These are phyloP conservation scores for Osmerus mordax DNA, from an alignment of 2,113 vertebrate genomes.

Conservation along the genomic window DNA sequence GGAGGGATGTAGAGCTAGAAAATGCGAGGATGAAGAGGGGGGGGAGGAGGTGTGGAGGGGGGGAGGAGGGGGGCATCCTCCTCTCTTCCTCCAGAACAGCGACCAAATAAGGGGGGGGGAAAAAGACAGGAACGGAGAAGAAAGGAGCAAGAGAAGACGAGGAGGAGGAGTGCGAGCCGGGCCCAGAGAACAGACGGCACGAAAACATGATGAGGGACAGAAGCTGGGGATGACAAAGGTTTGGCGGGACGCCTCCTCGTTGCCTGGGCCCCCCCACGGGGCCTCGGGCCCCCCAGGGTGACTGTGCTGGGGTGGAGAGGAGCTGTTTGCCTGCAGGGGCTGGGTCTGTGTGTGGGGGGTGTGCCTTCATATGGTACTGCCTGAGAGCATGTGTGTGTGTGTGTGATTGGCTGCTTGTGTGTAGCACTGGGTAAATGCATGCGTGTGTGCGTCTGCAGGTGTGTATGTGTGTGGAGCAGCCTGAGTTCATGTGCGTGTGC, in stretches of 20 bases:
- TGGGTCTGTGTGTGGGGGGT: not conserved
- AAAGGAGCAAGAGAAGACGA: slow-evolving; percentile 11
- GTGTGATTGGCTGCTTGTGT: too few relatives aligned
- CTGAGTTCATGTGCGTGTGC: not conserved
- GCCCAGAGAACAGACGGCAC: not conserved
- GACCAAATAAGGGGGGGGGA: slow-evolving; percentile 15
- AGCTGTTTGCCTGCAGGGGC: slow-evolving; percentile 7
- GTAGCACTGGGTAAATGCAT: not conserved
- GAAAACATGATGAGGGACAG: slow-evolving; percentile 59
- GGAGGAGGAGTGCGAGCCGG: slow-evolving; percentile 33
- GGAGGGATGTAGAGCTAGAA: not conserved
- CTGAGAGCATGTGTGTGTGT: slow-evolving; percentile 2
- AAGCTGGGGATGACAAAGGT: slow-evolving; percentile 43
- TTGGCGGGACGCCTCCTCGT: slow-evolving; percentile 47
- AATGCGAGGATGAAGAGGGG: not conserved
- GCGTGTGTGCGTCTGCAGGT: slow-evolving; percentile 17
- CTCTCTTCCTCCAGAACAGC: slow-evolving; percentile 42
- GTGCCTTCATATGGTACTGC: not conserved
- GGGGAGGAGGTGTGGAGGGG: not conserved
- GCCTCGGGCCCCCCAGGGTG: not conserved
- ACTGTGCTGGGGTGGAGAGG: not conserved
- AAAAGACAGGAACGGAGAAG: slow-evolving; percentile 6
- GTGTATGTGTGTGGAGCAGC: slow-evolving; percentile 20
- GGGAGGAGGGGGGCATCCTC: not conserved
- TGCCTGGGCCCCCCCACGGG: slow-evolving; percentile 33